These are phyloP conservation scores for Doris montereyensis DNA, from an alignment of 2,888 invertebrate genomes.

Conservation along the genomic window DNA sequence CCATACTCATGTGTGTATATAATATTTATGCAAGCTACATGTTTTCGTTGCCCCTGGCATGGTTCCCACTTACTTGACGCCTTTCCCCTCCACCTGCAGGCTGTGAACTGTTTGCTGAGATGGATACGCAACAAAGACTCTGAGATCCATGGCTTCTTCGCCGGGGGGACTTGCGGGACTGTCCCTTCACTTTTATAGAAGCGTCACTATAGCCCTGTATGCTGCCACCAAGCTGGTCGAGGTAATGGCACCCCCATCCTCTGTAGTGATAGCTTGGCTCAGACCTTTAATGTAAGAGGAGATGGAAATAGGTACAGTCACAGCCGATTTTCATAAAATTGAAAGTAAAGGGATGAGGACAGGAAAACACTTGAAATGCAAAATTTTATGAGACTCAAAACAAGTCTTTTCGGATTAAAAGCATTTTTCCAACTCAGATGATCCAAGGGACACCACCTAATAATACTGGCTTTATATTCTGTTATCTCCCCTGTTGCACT, in stretches of 20 bases:
- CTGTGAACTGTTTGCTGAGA: slow-evolving; percentile 80
- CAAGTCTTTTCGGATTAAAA: too few species aligned
- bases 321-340: too few species aligned
- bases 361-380: too few species aligned
- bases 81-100: slow-evolving; percentile 73
- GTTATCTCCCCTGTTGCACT: too few species aligned
- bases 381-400: too few species aligned
- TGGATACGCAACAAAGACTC: slow-evolving; percentile 78
- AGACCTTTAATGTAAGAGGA: neutral
- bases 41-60: neutral
- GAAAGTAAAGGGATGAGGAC: too few species aligned
- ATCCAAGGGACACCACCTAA: too few species aligned
- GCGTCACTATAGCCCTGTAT: slow-evolving; percentile 85
- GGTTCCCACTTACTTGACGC: neutral
- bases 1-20: too few species aligned
- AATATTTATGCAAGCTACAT: too few species aligned
- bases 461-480: too few species aligned
- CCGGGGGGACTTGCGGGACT: slow-evolving; percentile 82
- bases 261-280: neutral
- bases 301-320: too few species aligned
- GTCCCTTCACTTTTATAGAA: slow-evolving; percentile 83
- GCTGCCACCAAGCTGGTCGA: slow-evolving; percentile 87
- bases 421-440: too few species aligned
- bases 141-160: slow-evolving; percentile 79
- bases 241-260: slow-evolving; percentile 76